Evolutionary conservation across 2,113 vertebrate genomes (phyloP).

Genomic region (Siphamia tubifer): DNA sequence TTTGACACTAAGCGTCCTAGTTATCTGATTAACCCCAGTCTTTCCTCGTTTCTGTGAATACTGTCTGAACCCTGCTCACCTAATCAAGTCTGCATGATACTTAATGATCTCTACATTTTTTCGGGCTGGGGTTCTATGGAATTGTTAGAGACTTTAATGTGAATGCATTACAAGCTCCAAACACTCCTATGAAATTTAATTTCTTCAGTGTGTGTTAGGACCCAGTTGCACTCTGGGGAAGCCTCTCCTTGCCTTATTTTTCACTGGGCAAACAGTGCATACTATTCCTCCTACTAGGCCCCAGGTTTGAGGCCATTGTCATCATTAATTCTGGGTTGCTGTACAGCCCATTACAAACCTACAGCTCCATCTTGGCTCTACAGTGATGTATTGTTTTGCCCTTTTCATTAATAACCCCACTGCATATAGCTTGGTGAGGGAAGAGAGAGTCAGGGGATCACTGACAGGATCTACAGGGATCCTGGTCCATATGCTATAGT

Average conservation of each 20-base stretch:
- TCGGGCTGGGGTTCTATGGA: constrained; percentile 20
- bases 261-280: constrained; percentile 30
- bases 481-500: not conserved
- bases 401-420: constrained; percentile 55
- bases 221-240: constrained; percentile 8
- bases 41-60: constrained; percentile 14
- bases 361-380: constrained; percentile 50
- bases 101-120: constrained; percentile 44
- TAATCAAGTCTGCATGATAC: constrained; percentile 19
- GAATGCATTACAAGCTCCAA: constrained; percentile 31
- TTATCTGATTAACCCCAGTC: constrained; percentile 5
- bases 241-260: constrained; percentile 26
- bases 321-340: constrained; percentile 50
- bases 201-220: constrained; percentile 20
- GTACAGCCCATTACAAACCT: constrained; percentile 45
- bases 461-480: not conserved
- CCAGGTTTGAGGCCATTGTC: constrained; percentile 38
- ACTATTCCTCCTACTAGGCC: constrained; percentile 26
- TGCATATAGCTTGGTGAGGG: constrained; percentile 18
- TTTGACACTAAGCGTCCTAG: constrained; percentile 10
- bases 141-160: constrained; percentile 28
- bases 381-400: constrained; percentile 50
- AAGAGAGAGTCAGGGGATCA: constrained; percentile 13
- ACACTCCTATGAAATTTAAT: constrained; percentile 19
- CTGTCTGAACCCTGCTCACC: constrained; percentile 14